phyloP scores from a whole-genome alignment of 2,113 vertebrate species.

The Grus americana region DNA sequence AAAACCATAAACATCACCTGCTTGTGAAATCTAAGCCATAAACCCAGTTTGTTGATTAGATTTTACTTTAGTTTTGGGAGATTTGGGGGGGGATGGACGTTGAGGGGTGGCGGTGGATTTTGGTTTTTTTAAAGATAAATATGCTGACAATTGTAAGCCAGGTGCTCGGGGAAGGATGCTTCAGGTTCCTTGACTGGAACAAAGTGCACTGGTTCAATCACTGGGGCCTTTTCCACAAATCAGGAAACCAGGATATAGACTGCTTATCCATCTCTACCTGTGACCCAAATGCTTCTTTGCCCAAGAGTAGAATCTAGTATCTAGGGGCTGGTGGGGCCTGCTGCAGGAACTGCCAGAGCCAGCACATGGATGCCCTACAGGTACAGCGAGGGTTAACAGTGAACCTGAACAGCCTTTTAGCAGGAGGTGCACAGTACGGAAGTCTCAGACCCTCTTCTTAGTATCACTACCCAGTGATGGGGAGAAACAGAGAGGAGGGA shows the following conservation, averaged over 20 bases:
- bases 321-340: not conserved
- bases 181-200: not conserved
- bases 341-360: not conserved
- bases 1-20: not conserved
- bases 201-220: not conserved
- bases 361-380: not conserved
- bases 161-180: not conserved
- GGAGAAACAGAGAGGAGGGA: not conserved
- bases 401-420: not conserved
- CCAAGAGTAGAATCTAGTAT: not conserved
- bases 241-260: not conserved
- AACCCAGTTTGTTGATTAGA: not conserved
- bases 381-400: not conserved
- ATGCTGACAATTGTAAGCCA: not conserved
- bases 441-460: not conserved
- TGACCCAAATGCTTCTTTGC: not conserved
- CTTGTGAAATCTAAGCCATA: not conserved
- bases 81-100: not conserved
- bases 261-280: not conserved
- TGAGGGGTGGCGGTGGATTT: no score
- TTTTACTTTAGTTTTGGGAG: not conserved
- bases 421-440: not conserved
- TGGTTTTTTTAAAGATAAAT: not conserved
- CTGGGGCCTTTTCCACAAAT: not conserved
- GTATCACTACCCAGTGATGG: accelerated